Percentiles rank a stretch among this genome's conserved stretches.
These are phyloP conservation scores for Diorhabda elongata DNA, from an alignment of 1,140 invertebrate species.

Conservation along the genomic window DNA sequence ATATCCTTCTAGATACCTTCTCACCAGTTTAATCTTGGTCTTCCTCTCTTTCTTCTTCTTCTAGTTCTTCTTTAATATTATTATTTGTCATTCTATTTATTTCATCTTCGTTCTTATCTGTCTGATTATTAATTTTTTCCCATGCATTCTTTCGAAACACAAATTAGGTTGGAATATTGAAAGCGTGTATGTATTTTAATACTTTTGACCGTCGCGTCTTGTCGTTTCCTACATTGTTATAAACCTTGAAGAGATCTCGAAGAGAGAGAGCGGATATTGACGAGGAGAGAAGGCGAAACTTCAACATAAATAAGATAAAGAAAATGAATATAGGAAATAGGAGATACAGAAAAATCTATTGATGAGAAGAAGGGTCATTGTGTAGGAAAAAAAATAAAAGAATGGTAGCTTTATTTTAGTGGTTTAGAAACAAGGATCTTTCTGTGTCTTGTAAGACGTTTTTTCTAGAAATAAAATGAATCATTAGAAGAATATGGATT, in stretches of 20 bases:
- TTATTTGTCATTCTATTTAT: too few relatives aligned
- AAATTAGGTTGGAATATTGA: too few relatives aligned
- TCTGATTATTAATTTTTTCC: too few relatives aligned
- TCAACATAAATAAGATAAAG: slow-evolving; percentile 3
- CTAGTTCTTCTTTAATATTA: too few relatives aligned
- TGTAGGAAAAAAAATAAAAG: background rate
- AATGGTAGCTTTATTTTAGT: background rate
- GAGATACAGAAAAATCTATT: slow-evolving; percentile 2
- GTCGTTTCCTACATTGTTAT: background rate
- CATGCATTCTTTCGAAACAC: too few relatives aligned
- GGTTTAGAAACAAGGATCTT: too few relatives aligned
- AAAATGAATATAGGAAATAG: slow-evolving; percentile 3
- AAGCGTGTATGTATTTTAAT: too few relatives aligned
- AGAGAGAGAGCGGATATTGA: background rate
- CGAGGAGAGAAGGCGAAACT: background rate
- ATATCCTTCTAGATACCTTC: background rate
- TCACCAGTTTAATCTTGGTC: background rate
- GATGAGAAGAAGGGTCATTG: slow-evolving; percentile 1
- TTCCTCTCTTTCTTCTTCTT: background rate
- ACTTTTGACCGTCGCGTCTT: background rate
- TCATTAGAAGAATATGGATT: too few relatives aligned
- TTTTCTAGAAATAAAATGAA: too few relatives aligned
- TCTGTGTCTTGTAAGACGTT: too few relatives aligned
- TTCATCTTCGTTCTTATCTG: too few relatives aligned
- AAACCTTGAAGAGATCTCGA: background rate